phyloP scores from a whole-genome alignment of 2,888 invertebrate genomes.

The Parnassius glacialis region DNA sequence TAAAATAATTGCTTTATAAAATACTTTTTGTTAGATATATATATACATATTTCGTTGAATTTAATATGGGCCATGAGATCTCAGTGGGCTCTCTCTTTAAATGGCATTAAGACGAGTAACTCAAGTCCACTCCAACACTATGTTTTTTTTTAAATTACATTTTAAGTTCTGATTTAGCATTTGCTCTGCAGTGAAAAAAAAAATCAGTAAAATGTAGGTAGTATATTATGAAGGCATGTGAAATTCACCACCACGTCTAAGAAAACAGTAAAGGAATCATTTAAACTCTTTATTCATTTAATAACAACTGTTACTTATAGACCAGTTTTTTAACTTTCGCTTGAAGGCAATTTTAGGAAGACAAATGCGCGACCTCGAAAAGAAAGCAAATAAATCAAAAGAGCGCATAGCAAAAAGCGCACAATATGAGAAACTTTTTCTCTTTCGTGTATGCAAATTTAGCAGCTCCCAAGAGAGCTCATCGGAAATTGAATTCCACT shows the following conservation, averaged over 20 bases:
- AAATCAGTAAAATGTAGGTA: too few relatives aligned
- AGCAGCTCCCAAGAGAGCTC: slow-evolving; percentile 22
- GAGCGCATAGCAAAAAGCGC: slow-evolving; percentile 42
- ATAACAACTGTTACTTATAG: slow-evolving; percentile 49
- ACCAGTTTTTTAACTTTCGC: slow-evolving; percentile 65
- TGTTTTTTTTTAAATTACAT: too few relatives aligned
- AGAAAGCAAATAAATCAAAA: slow-evolving; percentile 68
- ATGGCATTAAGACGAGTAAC: too few relatives aligned
- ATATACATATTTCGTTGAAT: too few relatives aligned
- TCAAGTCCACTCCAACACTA: too few relatives aligned
- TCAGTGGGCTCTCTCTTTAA: too few relatives aligned
- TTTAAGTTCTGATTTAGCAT: too few relatives aligned
- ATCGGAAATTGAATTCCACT: slow-evolving; percentile 20
- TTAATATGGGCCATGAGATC: too few relatives aligned
- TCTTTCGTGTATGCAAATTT: slow-evolving; percentile 57
- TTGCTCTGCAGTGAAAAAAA: too few relatives aligned
- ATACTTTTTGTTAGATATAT: too few relatives aligned
- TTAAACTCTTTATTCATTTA: slow-evolving; percentile 27
- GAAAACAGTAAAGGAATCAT: slow-evolving; percentile 13
- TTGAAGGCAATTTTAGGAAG: slow-evolving; percentile 53
- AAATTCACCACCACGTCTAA: not conserved
- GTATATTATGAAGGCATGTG: too few relatives aligned
- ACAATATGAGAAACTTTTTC: slow-evolving; percentile 52
- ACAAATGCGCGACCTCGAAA: slow-evolving; percentile 60
- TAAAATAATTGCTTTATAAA: too few relatives aligned